Conservation (phyloP, 2,797 vertebrate genomes). For the Pseudocheirus occidentalis region DNA sequence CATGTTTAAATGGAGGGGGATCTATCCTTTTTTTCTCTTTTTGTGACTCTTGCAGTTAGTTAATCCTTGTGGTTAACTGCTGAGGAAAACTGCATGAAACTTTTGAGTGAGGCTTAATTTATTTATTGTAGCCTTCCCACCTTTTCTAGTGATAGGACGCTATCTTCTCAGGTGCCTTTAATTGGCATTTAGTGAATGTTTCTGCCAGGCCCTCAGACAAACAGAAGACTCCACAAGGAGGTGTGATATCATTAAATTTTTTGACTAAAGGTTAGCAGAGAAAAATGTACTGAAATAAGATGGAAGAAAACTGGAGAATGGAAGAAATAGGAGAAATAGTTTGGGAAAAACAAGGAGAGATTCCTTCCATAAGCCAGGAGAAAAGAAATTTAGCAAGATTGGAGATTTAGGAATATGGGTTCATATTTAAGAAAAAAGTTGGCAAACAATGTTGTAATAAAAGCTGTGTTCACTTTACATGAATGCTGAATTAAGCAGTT, state of each 20-base stretch:
- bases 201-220: background rate
- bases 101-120: background rate
- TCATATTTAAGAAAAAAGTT: slow-evolving; percentile 43
- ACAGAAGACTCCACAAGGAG: background rate
- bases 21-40: background rate
- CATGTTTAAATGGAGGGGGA: background rate
- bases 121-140: background rate
- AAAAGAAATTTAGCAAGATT: slow-evolving; percentile 42
- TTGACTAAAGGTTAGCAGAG: background rate
- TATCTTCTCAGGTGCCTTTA: background rate
- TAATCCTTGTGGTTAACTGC: background rate
- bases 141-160: background rate
- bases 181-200: background rate
- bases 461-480: slow-evolving; percentile 45
- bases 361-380: slow-evolving; percentile 57
- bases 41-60: background rate
- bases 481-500: slow-evolving; percentile 34
- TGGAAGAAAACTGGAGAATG: background rate
- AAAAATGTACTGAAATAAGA: slow-evolving; percentile 14
- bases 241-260: background rate
- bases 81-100: background rate
- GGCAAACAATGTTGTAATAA: slow-evolving; percentile 46
- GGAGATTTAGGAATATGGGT: slow-evolving; percentile 47
- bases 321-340: background rate
- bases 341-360: slow-evolving; percentile 39